Conservation (phyloP, 2,888 invertebrate species). For the Corbicula japonica region DNA sequence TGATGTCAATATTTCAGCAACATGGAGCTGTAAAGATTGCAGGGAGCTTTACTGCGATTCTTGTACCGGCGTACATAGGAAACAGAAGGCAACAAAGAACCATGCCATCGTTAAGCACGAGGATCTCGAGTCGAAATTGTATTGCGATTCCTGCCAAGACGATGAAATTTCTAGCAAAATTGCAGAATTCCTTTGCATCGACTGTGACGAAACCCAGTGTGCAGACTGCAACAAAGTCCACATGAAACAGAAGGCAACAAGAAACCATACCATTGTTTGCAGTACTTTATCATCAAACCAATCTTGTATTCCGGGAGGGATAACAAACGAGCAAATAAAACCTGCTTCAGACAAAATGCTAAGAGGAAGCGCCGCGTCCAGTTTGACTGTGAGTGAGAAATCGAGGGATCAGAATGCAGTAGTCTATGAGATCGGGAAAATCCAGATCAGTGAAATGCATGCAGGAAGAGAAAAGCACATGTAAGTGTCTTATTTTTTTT, state of each 20-base stretch:
- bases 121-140: neutral
- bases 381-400: neutral
- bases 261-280: conserved; percentile 2
- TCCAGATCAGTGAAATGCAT: too few species aligned
- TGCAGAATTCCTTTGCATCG: conserved; percentile 4
- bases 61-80: neutral
- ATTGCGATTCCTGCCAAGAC: conserved; percentile 4
- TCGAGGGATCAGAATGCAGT: neutral
- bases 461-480: too few species aligned
- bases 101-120: neutral
- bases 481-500: too few species aligned
- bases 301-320: neutral
- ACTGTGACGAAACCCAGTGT: conserved; percentile 22
- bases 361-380: too few species aligned
- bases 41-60: conserved; percentile 11
- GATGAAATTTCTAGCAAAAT: neutral
- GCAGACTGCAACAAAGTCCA: neutral
- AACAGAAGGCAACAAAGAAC: conserved; percentile 12
- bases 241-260: neutral
- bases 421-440: too few species aligned
- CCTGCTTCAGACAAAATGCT: too few species aligned
- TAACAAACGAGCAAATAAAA: too few species aligned
- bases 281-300: too few species aligned
- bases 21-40: conserved; percentile 10
- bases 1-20: neutral